Evolutionary conservation across 2,888 invertebrate genomes (phyloP), one percentile per base, ranked within the genome.

Genomic region (Crematogaster levior): DNA sequence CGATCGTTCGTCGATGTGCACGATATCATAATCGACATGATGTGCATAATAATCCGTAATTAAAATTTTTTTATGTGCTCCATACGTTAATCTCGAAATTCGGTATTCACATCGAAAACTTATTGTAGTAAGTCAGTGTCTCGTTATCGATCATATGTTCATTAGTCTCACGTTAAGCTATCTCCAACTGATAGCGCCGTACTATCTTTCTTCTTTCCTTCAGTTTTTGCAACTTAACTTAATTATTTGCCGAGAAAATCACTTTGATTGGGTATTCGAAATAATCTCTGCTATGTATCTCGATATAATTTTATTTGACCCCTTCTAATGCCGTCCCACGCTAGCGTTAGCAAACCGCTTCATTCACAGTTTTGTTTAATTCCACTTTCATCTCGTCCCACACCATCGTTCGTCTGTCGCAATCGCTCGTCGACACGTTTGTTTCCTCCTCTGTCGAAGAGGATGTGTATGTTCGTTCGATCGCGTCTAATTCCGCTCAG

Each of bases 311-410:
- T 61, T 43, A 58, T 56, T 56, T n/a, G 4, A 58, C 43, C 12
- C 18, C 18, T 53, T 15, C 53, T 24, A 70, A 37, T 21, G 4
- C 21, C 15, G 12, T 34, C 34, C 30, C 56, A 56, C 34, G 18
- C 56, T 34, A 24, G 18, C 15, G 15, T n/a, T 53, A 27, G 48
- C 66, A 24, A 80, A 83, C 72, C 66, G 58, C 68, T 82, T 81
- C 60, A 75, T 82, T 82, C 83, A 61, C 34, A 60, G 48, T 81
- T 80, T 82, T 82, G 84, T 86, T 90, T 87, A 87, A 90, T 90
- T 88, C 89, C 81, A 84, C 87, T 90, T 90, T 74, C 82, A 72
- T 70, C 81, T 51, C 81, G 40, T 66, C 82, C 83, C 75, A 77
- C 83, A 65, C 24, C 12, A 40, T 61, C 43, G 34, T 34, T 34